Base-by-base conservation (phyloP, 2,797 vertebrate species). In the Lophotriccus pileatus region DNA sequence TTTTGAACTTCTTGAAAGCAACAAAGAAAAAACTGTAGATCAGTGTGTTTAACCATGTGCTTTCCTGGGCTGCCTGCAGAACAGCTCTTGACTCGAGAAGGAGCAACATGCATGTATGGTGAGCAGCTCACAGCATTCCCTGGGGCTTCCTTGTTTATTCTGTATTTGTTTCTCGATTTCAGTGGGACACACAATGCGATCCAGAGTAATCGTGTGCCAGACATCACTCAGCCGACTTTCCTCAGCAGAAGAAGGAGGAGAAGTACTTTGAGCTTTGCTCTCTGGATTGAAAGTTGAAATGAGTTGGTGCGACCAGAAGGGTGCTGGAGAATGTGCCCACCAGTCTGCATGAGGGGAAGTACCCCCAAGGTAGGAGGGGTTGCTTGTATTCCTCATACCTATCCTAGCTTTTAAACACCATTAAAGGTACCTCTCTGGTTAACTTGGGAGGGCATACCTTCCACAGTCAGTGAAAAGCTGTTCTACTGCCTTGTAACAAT, bases 1-100 rank as follows among this genome's bases (percentile, higher is more conserved):
- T 96, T 87, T 91, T 81, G 90, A 93, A 95, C 91, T 92, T 76
- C 85, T 72, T 78, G 50, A 95, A 95, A 91, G 92, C 69, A 91
- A 68, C 55, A 75, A 86, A 91, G 55, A 92, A 69, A 67, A 86
- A 90, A 82, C 68, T 10, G 53, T 30, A 89, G 49, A 76, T 81
- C 50, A 24, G 7, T 24, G 34, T 30, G 24, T 69, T 96, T 94
- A 94, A 94, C 91, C 70, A 25, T 4, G 1, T 62, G 18, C 27
- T 87, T 84, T n/a, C 56, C 66, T 39, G 22, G 27, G 59, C 30
- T 89, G 58, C 58, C 72, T 67, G 82, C 32, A 37, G 77, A 87
- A 53, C 36, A 25, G 52, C 60, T 78, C 27, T 25, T 77, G 43
- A 49, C 64, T 77, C n/a, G 10, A 72, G 68, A 44, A 52, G 43